Conservation (phyloP, 2,113 vertebrate species). For the Petrocephalus microphthalmus region DNA sequence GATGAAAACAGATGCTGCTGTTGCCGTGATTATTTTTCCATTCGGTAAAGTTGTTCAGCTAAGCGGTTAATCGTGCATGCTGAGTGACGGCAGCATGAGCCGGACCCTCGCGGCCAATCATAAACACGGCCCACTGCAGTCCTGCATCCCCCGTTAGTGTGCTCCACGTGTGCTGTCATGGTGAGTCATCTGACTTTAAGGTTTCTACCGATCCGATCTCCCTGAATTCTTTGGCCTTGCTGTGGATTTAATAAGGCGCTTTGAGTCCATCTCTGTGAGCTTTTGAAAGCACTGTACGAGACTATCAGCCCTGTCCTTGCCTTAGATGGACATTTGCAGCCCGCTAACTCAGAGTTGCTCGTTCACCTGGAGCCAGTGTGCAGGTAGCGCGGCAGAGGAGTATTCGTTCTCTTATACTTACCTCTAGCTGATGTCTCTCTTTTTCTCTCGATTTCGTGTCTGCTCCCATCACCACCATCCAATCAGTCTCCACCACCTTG, state of each 20-base stretch:
- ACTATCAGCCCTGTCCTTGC: neutral
- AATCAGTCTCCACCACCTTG: neutral
- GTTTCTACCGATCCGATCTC: neutral
- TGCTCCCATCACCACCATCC: neutral
- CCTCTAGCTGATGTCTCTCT: neutral
- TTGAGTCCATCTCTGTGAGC: neutral
- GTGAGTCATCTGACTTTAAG: neutral
- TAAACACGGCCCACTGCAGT: neutral
- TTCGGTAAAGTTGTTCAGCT: neutral
- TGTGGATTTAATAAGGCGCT: neutral
- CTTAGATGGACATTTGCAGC: neutral
- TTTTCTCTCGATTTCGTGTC: neutral
- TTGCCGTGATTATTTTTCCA: neutral
- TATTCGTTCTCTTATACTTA: neutral
- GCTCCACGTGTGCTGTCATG: neutral
- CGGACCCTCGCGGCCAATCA: neutral
- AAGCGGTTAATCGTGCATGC: neutral
- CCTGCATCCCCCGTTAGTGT: neutral
- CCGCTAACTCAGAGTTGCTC: neutral
- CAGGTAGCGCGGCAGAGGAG: neutral
- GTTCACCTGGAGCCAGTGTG: neutral
- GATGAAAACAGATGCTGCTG: neutral
- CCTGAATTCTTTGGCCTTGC: neutral
- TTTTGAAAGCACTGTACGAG: neutral
- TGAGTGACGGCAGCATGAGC: neutral